A percentile compares a stretch with the other conserved stretches of the same genome.
Conservation (phyloP, 2,888 invertebrate species). For the Sceliomorpha sp. region DNA sequence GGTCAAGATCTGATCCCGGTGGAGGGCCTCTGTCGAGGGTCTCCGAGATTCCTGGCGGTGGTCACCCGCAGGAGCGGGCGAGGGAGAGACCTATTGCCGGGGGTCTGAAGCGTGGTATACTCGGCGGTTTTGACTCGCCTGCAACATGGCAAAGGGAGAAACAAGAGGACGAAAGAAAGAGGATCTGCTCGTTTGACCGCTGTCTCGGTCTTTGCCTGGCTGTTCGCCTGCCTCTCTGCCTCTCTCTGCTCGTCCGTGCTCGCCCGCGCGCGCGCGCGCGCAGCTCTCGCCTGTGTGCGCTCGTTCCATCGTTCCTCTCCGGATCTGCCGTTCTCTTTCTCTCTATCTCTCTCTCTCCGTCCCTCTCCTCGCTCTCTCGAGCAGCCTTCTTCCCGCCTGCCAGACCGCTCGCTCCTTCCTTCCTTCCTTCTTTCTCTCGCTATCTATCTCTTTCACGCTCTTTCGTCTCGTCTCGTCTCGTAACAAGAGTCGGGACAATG, state of each 20-base stretch:
- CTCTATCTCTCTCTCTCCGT: conserved; percentile 26
- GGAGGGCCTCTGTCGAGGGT: conserved; percentile 25
- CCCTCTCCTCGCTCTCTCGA: conserved; percentile 16
- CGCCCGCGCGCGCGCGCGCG: too few relatives aligned
- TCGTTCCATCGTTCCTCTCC: conserved; percentile 15
- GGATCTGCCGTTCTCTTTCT: conserved; percentile 37
- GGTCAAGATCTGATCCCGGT: conserved; percentile 44
- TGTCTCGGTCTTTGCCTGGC: conserved; percentile 29
- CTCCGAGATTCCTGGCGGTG: conserved; percentile 46
- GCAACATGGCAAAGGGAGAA: conserved; percentile 25
- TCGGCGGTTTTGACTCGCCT: conserved; percentile 33
- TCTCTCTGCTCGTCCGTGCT: conserved; percentile 46
- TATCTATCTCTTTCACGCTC: too few relatives aligned
- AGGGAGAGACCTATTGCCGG: conserved; percentile 29
- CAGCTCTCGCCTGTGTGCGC: too few relatives aligned
- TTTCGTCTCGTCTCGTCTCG: conserved; percentile 54
- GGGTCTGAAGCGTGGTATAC: conserved; percentile 40
- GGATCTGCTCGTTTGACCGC: conserved; percentile 48
- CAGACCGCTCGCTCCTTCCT: conserved; percentile 26
- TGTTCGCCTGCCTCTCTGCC: conserved; percentile 13
- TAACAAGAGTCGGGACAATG: conserved; percentile 71
- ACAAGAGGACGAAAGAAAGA: conserved; percentile 34
- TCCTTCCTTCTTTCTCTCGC: too few relatives aligned
- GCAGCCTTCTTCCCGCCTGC: conserved; percentile 3
- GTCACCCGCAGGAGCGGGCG: conserved; percentile 29